These are phyloP conservation scores for Synergus japonicus DNA, from an alignment of 2,888 invertebrate species.

Conservation along the genomic window DNA sequence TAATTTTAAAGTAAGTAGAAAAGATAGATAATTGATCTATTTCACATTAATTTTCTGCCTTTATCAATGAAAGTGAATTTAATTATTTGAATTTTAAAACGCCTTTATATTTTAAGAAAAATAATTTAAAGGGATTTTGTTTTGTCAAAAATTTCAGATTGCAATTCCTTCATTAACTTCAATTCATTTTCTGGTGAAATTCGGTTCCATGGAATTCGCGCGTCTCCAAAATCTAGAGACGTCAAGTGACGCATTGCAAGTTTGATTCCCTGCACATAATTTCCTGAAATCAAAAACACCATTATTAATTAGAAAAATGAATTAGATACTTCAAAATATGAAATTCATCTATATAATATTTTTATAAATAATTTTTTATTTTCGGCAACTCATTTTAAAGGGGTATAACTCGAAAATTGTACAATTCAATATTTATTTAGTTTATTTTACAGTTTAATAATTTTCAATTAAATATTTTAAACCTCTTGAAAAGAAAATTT, in stretches of 20 bases:
- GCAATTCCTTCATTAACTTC: conserved; percentile 69
- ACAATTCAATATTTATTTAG: too few relatives aligned
- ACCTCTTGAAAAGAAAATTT: too few relatives aligned
- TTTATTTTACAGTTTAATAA: too few relatives aligned
- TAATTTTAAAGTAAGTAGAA: background rate
- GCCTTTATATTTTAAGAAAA: too few relatives aligned
- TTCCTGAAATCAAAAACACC: conserved; percentile 76
- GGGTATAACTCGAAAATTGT: too few relatives aligned
- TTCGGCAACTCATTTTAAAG: too few relatives aligned
- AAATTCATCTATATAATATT: too few relatives aligned
- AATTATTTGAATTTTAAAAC: background rate
- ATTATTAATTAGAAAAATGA: background rate
- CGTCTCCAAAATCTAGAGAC: conserved; percentile 82
- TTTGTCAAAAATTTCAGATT: conserved; percentile 34
- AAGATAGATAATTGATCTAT: background rate
- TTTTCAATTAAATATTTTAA: too few relatives aligned
- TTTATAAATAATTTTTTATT: too few relatives aligned
- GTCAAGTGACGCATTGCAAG: conserved; percentile 82
- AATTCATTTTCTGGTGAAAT: conserved; percentile 77
- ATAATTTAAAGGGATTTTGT: conserved; percentile 6
- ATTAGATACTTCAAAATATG: background rate
- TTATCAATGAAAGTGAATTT: background rate
- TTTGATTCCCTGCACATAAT: conserved; percentile 86
- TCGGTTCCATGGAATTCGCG: conserved; percentile 80
- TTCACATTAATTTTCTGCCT: background rate